Evolutionary conservation across 2,888 invertebrate genomes (phyloP).

Genomic region (Eupithecia inturbata): DNA sequence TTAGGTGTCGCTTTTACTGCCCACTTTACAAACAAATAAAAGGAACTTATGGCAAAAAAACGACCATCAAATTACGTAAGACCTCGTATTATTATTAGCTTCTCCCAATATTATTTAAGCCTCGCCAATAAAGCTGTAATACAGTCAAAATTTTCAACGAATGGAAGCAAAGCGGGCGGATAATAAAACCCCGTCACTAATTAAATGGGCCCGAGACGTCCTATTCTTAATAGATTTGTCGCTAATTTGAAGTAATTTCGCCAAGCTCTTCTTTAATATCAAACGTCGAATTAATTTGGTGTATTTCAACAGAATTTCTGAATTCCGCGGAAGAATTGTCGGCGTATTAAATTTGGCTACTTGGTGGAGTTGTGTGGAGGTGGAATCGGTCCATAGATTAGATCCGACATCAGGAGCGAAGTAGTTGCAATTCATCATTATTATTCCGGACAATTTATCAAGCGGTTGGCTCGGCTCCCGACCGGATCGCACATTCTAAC

Average conservation of each 20-base stretch:
- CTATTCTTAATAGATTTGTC: slow-evolving; percentile 80
- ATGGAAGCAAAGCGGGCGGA: slow-evolving; percentile 73
- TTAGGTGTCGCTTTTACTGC: slow-evolving; percentile 41
- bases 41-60: slow-evolving; percentile 32
- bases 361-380: slow-evolving; percentile 44
- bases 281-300: slow-evolving; percentile 65
- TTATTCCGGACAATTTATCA: slow-evolving; percentile 85
- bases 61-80: slow-evolving; percentile 49
- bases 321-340: slow-evolving; percentile 26
- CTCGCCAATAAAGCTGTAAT: slow-evolving; percentile 72
- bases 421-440: slow-evolving; percentile 84
- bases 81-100: slow-evolving; percentile 60
- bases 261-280: slow-evolving; percentile 63
- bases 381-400: slow-evolving; percentile 73
- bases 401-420: slow-evolving; percentile 72
- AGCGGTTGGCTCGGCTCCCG: slow-evolving; percentile 81
- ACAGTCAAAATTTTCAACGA: slow-evolving; percentile 72
- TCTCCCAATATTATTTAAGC: slow-evolving; percentile 74
- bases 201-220: slow-evolving; percentile 79
- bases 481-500: slow-evolving; percentile 83
- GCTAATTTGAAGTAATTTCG: slow-evolving; percentile 77
- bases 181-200: slow-evolving; percentile 81
- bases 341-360: slow-evolving; percentile 27
- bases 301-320: slow-evolving; percentile 41
- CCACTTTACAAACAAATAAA: slow-evolving; percentile 40